phyloP scores from a whole-genome alignment of 2,888 invertebrate species.

The Sminthurides aquaticus region DNA sequence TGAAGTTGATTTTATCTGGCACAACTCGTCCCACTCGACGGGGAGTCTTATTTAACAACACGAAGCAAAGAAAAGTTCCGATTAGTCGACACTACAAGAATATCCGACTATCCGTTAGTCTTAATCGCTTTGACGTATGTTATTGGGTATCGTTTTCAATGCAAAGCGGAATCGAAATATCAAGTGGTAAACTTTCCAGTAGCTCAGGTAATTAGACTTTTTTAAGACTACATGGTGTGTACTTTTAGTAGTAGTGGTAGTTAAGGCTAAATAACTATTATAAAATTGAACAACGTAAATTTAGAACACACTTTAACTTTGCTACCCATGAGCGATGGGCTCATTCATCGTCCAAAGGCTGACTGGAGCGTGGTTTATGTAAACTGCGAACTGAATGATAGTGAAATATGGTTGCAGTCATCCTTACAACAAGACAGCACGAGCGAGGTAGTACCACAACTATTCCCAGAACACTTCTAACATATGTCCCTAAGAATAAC shows the following conservation, averaged over 20 bases:
- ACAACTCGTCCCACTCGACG: conserved; percentile 90
- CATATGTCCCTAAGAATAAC: background rate
- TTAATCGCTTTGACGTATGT: conserved; percentile 69
- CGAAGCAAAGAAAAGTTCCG: conserved; percentile 77
- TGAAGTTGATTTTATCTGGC: conserved; percentile 79
- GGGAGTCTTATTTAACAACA: conserved; percentile 78
- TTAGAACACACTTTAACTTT: conserved; percentile 56
- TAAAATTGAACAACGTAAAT: too few species aligned
- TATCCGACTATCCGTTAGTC: conserved; percentile 72
- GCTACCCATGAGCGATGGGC: conserved; percentile 67
- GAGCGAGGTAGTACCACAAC: conserved; percentile 49
- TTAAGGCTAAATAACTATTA: too few species aligned
- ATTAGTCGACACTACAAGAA: conserved; percentile 86
- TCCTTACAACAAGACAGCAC: conserved; percentile 57
- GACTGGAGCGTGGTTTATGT: conserved; percentile 88
- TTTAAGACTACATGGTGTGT: background rate
- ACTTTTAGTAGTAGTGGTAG: background rate
- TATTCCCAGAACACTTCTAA: background rate
- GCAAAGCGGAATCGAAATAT: conserved; percentile 81
- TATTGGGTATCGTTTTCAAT: conserved; percentile 98
- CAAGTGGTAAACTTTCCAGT: conserved; percentile 71
- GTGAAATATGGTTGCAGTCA: conserved; percentile 85
- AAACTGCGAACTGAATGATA: conserved; percentile 86
- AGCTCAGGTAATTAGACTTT: conserved; percentile 54
- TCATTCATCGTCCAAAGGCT: conserved; percentile 75